Base-by-base conservation (phyloP, 2,888 invertebrate genomes). In the Rhorus exstirpatorius region DNA sequence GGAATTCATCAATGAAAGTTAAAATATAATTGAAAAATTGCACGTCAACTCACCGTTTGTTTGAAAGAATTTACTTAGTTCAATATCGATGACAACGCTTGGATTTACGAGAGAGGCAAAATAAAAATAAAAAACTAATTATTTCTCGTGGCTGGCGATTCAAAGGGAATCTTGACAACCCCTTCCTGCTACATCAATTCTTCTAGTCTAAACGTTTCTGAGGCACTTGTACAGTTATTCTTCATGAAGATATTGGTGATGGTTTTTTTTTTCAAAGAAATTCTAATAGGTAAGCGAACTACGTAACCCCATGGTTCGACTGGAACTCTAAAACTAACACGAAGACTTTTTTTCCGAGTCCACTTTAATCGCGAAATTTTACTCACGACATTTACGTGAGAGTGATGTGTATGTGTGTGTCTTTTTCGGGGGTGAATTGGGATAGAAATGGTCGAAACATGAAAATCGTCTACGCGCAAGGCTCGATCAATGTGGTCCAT, bases 401-500 rank as follows among this genome's bases (percentile, higher is more conserved):
- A 80, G 81, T 84, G 85, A 86, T 84, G 83, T 21, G 38, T 14
- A 7, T 55, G 51, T 21, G 41, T 41, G 38, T 60, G 19, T 60
- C 14, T 86, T 85, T 86, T 58, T 55, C 26, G 26, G 24, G 84
- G 88, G 88, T n/a, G n/a, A 89, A 87, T 89, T 86, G 89, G 86
- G 83, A 79, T 86, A 82, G 88, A 88, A 90, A 88, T 87, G 84
- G 86, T 17, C 58, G 75, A 80, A 86, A 85, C 86, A 83, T 85
- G 74, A 72, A 81, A 86, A 86, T 85, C 81, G 87, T 85, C 84
- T 83, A 79, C 83, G 89, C 90, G 90, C 90, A 87, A 86, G 89
- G 82, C 88, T 87, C 89, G 90, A 91, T 91, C 90, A 88, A 91
- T 91, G 86, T 86, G 88, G 87, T 87, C 87, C 90, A 85, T 46